A percentile compares a stretch with the other conserved stretches of the same genome.
These are phyloP conservation scores for Gnatocerus cornutus DNA, from an alignment of 2,888 invertebrate species.

Conservation along the genomic window DNA sequence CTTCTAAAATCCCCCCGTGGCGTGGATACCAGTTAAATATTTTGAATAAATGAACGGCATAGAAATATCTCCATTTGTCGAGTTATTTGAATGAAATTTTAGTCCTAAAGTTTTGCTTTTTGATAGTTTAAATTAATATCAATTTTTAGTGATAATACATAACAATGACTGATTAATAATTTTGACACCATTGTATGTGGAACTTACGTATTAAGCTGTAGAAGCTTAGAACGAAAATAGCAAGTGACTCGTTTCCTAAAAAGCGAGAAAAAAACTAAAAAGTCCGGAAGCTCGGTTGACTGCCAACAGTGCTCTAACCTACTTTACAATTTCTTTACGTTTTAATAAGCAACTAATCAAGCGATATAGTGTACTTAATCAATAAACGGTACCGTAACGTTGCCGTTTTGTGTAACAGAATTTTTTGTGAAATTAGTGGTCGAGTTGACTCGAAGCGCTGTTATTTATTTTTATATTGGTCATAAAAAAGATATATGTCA, in stretches of 20 bases:
- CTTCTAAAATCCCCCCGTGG: no score
- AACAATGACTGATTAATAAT: no score
- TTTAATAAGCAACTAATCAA: conserved; percentile 34
- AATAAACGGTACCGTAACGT: conserved; percentile 23
- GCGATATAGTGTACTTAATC: conserved; percentile 31
- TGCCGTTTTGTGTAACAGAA: conserved; percentile 9
- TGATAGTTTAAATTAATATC: no score
- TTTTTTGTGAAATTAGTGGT: conserved; percentile 16
- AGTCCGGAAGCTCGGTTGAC: conserved; percentile 20
- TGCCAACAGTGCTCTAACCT: conserved; percentile 17
- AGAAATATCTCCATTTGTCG: no score
- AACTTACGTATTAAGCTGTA: no score
- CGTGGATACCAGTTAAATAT: no score
- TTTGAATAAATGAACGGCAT: no score
- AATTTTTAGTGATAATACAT: no score
- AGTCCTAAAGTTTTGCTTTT: no score
- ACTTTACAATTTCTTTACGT: conserved; percentile 29
- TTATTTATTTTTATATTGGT: conserved; percentile 34
- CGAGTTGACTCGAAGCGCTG: conserved; percentile 18
- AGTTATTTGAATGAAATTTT: no score
- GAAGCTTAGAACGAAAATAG: not conserved
- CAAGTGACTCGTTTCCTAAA: not conserved
- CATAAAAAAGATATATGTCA: conserved; percentile 24
- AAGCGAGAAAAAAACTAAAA: not conserved
- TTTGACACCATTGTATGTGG: no score